These are phyloP conservation scores for Cherax destructor DNA, from an alignment of 1,140 invertebrate species.

Conservation along the genomic window DNA sequence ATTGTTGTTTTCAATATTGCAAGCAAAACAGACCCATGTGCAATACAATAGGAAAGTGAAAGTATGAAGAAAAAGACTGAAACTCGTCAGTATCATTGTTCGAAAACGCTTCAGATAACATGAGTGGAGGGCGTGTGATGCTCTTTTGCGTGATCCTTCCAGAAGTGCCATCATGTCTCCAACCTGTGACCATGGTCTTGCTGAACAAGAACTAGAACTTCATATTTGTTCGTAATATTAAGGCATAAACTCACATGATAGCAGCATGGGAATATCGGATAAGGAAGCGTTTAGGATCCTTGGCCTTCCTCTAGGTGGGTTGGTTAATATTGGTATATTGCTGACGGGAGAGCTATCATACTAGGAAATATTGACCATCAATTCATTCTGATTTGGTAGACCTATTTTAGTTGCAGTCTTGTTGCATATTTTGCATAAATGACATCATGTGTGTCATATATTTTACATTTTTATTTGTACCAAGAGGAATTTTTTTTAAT, in stretches of 20 bases:
- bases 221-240: constrained; percentile 12
- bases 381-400: background rate
- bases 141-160: background rate
- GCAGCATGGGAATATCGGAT: constrained; percentile 37
- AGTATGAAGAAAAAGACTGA: background rate
- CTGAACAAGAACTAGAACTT: constrained; percentile 1
- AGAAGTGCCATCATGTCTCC: background rate
- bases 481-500: too few relatives aligned
- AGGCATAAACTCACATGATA: background rate
- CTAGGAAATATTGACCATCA: background rate
- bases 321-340: background rate
- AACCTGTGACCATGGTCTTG: constrained; percentile 11
- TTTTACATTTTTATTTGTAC: background rate
- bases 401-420: background rate
- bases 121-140: background rate
- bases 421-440: background rate
- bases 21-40: constrained; percentile 15
- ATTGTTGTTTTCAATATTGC: background rate
- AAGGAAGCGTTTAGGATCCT: constrained; percentile 40
- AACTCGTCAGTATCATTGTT: background rate
- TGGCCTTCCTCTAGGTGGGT: constrained; percentile 39
- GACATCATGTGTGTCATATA: background rate
- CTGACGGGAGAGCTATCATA: too few relatives aligned
- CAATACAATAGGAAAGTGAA: background rate
- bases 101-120: background rate